Percentiles rank a stretch among this genome's conserved stretches.
These are phyloP conservation scores for Temnothorax curvispinosus DNA, from an alignment of 1,140 invertebrate species.

Conservation along the genomic window DNA sequence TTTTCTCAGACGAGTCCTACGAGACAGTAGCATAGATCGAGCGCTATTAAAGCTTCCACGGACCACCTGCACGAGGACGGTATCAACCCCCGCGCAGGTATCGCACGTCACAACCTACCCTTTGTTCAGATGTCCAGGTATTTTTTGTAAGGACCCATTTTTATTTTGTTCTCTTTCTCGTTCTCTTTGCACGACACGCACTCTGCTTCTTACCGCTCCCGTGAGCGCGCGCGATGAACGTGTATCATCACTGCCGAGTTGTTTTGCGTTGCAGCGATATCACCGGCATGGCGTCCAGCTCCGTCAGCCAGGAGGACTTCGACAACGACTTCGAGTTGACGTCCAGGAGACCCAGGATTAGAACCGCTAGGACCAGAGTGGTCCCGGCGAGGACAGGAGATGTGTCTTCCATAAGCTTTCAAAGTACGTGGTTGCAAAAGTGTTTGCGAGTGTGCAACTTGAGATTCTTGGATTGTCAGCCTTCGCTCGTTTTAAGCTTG, in stretches of 20 bases:
- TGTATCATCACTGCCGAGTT: neutral
- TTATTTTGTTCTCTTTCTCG: conserved; percentile 43
- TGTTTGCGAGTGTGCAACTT: neutral
- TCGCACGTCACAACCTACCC: conserved; percentile 72
- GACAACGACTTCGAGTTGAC: conserved; percentile 88
- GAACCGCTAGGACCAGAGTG: conserved; percentile 86
- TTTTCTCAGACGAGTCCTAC: conserved; percentile 68
- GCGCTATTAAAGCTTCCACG: conserved; percentile 23
- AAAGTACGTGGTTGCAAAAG: conserved; percentile 68
- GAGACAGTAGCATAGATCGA: conserved; percentile 55
- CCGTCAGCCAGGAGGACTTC: conserved; percentile 89
- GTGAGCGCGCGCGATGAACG: neutral
- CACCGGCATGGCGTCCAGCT: conserved; percentile 88
- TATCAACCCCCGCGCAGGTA: conserved; percentile 61
- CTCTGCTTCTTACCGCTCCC: neutral
- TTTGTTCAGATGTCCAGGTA: conserved; percentile 82
- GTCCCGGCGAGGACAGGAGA: conserved; percentile 83
- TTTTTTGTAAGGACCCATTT: conserved; percentile 79
- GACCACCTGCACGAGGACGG: conserved; percentile 20
- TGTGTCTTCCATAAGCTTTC: conserved; percentile 76
- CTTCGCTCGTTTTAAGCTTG: neutral
- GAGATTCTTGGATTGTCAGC: neutral
- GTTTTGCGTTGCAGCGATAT: conserved; percentile 72
- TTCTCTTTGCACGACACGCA: conserved; percentile 29
- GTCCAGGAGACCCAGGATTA: conserved; percentile 86